A percentile compares a stretch with the other conserved stretches of the same genome.
Evolutionary conservation across 2,888 invertebrate genomes (phyloP).

Genomic region (Aphrophora alni): DNA sequence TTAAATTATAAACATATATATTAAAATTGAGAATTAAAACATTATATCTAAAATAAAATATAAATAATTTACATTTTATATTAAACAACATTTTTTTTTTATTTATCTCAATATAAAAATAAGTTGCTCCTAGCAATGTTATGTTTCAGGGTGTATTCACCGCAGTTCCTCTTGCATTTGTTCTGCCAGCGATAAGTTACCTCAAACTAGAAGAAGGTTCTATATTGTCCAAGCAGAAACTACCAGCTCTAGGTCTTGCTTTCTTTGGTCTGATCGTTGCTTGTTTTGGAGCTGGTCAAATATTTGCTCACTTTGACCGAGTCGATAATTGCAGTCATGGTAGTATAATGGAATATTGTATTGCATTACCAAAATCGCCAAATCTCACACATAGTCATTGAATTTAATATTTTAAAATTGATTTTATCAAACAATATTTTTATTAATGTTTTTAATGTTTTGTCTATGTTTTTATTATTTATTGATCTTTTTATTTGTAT

Average conservation of each 20-base stretch:
- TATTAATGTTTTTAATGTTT: too few relatives aligned
- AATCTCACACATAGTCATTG: not conserved
- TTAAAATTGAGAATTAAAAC: too few relatives aligned
- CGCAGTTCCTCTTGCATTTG: slow-evolving; percentile 82
- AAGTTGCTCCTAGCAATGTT: too few relatives aligned
- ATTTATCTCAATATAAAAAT: too few relatives aligned
- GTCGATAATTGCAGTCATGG: slow-evolving; percentile 67
- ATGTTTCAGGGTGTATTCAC: slow-evolving; percentile 73
- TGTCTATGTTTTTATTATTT: too few relatives aligned
- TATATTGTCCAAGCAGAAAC: slow-evolving; percentile 68
- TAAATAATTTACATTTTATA: too few relatives aligned
- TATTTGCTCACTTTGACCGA: slow-evolving; percentile 52
- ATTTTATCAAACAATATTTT: too few relatives aligned
- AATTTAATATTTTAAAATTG: too few relatives aligned
- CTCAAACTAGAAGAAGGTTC: slow-evolving; percentile 76
- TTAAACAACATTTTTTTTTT: too few relatives aligned
- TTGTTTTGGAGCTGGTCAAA: slow-evolving; percentile 63
- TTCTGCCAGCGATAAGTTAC: slow-evolving; percentile 80
- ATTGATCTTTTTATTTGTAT: too few relatives aligned
- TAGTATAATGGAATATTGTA: slow-evolving; percentile 67
- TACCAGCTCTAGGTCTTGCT: slow-evolving; percentile 73
- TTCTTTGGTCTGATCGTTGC: slow-evolving; percentile 71
- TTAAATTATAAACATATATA: too few relatives aligned
- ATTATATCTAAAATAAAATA: too few relatives aligned
- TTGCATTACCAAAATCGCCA: not conserved